Evolutionary conservation across 2,797 vertebrate species (phyloP).

Genomic region (Glyptemys insculpta): DNA sequence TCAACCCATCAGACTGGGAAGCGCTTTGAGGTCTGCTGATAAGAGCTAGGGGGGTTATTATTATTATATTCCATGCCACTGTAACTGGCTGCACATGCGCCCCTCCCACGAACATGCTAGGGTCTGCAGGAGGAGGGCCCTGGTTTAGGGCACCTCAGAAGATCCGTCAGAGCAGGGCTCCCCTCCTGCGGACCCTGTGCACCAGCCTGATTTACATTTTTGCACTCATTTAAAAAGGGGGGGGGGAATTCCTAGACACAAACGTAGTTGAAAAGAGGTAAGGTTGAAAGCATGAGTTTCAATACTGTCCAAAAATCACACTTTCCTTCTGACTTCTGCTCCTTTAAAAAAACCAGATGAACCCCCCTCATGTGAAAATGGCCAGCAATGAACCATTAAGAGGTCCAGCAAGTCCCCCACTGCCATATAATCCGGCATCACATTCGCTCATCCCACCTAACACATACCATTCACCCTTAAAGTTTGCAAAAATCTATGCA

Average conservation of each 20-base stretch:
- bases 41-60: no score
- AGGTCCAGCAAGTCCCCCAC: background rate
- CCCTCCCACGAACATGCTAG: no score
- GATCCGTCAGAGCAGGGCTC: background rate
- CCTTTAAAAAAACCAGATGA: no score
- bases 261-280: background rate
- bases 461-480: background rate
- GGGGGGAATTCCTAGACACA: background rate
- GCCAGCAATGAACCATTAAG: background rate
- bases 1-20: no score
- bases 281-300: background rate
- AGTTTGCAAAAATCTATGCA: background rate
- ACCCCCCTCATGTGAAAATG: fast-evolving
- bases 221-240: background rate
- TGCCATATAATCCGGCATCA: background rate
- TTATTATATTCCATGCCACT: no score
- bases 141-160: no score
- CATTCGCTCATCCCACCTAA: no score
- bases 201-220: background rate
- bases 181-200: background rate
- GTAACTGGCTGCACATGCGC: no score
- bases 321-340: background rate
- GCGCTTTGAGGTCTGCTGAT: no score
- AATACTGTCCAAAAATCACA: background rate
- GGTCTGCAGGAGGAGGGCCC: no score